Percentiles rank a stretch among this genome's conserved stretches.
These are phyloP conservation scores for Coregonus suidteri DNA, from an alignment of 2,797 vertebrate species.

Conservation along the genomic window DNA sequence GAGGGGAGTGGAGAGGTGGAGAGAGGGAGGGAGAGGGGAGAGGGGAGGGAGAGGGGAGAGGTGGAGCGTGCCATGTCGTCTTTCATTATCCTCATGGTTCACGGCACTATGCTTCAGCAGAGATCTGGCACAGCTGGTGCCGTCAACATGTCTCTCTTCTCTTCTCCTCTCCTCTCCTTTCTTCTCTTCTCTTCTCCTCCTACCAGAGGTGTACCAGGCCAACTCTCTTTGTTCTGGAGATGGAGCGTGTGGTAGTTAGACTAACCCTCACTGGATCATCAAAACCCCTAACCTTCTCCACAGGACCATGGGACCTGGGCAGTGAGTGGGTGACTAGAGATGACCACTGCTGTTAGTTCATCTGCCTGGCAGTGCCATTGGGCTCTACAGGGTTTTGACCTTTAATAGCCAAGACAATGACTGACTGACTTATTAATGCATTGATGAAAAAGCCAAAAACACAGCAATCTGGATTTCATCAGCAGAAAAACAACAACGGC, in stretches of 20 bases:
- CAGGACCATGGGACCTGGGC: too few relatives aligned
- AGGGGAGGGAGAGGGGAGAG: neutral
- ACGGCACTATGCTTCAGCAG: conserved; percentile 15
- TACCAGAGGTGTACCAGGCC: neutral
- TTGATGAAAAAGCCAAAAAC: too few relatives aligned
- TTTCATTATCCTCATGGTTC: conserved; percentile 25
- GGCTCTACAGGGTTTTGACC: too few relatives aligned
- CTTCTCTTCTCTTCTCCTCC: neutral
- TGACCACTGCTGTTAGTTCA: too few relatives aligned
- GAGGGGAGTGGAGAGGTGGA: too few relatives aligned
- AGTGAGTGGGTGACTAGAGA: too few relatives aligned
- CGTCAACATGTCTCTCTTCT: conserved; percentile 18
- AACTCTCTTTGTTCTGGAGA: too few relatives aligned
- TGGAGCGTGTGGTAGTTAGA: too few relatives aligned
- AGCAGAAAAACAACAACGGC: neutral
- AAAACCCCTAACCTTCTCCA: too few relatives aligned
- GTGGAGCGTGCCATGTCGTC: conserved; percentile 7
- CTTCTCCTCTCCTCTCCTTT: neutral
- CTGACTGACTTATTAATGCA: neutral
- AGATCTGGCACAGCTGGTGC: conserved; percentile 42
- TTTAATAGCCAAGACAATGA: neutral
- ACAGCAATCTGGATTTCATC: too few relatives aligned
- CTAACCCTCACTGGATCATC: too few relatives aligned
- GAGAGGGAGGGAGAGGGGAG: neutral
- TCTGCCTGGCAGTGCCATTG: too few relatives aligned